Base-by-base conservation (phyloP, 2,113 vertebrate species). In the Neofelis nebulosa region DNA sequence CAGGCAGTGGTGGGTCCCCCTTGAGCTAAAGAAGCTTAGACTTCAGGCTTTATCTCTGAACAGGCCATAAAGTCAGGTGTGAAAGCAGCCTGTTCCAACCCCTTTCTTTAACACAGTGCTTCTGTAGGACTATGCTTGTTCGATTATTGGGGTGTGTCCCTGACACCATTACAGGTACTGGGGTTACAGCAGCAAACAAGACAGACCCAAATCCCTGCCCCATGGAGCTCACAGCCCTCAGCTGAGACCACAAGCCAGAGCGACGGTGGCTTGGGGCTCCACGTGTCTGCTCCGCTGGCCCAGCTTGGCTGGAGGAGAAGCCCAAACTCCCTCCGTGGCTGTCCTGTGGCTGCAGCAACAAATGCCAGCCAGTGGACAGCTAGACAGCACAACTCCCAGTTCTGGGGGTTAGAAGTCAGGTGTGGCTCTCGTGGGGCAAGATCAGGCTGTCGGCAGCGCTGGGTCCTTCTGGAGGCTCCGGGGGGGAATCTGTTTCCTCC, bases 301-400 rank as follows among this genome's bases (percentile, higher is more conserved):
- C 19, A 61, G 4, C 13, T 1, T 10, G 1, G 45, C 36, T 8
- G 31, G 14, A 25, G 45, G 29, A 14, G 19, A 57, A 2, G 2
- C 5, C 5, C 1, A 5, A 19, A 9, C 31, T 4, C 48, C 65
- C 7, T 0, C 0, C 0, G 2, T 8, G 7, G 13, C 21, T 6
- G 5, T 29, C 65, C 63, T 14, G 6, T 3, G 65, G 52, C 52
- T 7, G 1, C 71, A 1, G 0, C 2, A 6, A 38, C 5, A 2
- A 27, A 45, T 29, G 0, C 21, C n/a, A 19, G n/a, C 3, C 0
- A 6, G 4, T 29, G 15, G 3, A 16, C 33, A 14, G 18, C 41
- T 12, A 0, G 5, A 33, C 25, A 4, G 23, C n/a, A 31, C n/a
- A 1, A 10, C 61, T 19, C 38, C 14, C 36, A 7, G 19, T 25